Conservation (phyloP, 2,888 invertebrate genomes). For the Rhagium mordax region DNA sequence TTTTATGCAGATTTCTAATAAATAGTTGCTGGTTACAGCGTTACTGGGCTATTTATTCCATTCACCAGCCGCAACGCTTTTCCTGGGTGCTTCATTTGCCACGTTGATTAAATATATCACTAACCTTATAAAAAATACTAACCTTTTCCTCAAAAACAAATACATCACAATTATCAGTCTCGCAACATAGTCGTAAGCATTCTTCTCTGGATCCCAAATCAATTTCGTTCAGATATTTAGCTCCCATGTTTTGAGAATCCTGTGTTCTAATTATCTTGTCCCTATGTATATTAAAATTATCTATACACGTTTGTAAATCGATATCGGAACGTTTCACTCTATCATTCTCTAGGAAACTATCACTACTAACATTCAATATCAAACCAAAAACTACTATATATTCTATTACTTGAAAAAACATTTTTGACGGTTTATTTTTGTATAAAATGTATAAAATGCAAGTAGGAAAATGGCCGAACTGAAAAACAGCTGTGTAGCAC, state of each 20-base stretch:
- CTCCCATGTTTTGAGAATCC: constrained; percentile 91
- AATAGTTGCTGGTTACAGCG: too few species aligned
- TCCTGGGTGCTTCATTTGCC: too few species aligned
- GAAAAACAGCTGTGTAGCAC: constrained; percentile 31
- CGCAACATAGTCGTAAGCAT: constrained; percentile 90
- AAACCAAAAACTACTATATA: constrained; percentile 19
- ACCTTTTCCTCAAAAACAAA: constrained; percentile 95
- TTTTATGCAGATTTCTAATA: too few species aligned
- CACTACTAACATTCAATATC: constrained; percentile 39
- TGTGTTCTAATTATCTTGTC: constrained; percentile 93
- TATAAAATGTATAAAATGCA: constrained; percentile 43
- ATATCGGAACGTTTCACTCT: constrained; percentile 68
- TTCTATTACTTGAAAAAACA: constrained; percentile 14
- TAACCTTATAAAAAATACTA: constrained; percentile 46
- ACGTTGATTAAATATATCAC: too few species aligned
- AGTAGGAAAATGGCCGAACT: constrained; percentile 33
- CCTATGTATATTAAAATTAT: constrained; percentile 87
- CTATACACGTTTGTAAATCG: constrained; percentile 79
- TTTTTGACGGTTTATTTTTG: constrained; percentile 27
- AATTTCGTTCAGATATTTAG: constrained; percentile 88
- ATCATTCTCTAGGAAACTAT: constrained; percentile 21
- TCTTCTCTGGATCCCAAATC: constrained; percentile 86
- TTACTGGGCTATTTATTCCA: too few species aligned
- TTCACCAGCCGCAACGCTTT: too few species aligned
- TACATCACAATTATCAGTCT: constrained; percentile 89